These are phyloP conservation scores for Dissostichus mawsoni DNA, from an alignment of 2,113 vertebrate genomes.

Conservation along the genomic window DNA sequence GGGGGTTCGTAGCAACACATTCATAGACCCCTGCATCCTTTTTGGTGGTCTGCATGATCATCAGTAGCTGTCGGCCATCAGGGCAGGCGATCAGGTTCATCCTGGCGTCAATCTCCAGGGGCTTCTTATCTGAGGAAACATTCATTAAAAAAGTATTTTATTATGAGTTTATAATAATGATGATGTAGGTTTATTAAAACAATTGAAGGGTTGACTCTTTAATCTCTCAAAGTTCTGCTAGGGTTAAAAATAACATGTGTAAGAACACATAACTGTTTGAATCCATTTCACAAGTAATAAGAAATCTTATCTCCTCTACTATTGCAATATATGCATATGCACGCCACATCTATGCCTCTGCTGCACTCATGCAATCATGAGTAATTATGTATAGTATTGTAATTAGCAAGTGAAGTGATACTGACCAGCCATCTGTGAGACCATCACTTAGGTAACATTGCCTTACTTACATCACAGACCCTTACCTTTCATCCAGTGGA, in stretches of 20 bases:
- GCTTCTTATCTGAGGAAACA: slow-evolving; percentile 88
- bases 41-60: slow-evolving; percentile 91
- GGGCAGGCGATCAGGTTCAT: slow-evolving; percentile 92
- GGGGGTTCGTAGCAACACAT: slow-evolving; percentile 91
- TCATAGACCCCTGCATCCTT: slow-evolving; percentile 94
- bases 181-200: neutral
- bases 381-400: slow-evolving; percentile 7
- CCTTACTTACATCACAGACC: neutral
- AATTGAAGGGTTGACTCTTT: no score
- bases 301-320: neutral
- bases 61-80: slow-evolving; percentile 94
- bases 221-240: neutral
- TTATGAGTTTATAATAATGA: neutral
- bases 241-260: neutral
- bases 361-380: neutral
- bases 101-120: slow-evolving; percentile 85
- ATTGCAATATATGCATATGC: neutral
- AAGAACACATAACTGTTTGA: neutral
- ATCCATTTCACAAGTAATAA: neutral
- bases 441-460: neutral
- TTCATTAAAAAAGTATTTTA: neutral
- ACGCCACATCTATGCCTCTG: neutral
- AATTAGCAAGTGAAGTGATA: slow-evolving; percentile 6
- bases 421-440: neutral
- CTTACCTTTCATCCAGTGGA: slow-evolving; percentile 95